Percentiles rank a stretch among this genome's conserved stretches.
These are phyloP conservation scores for Scaptomyza reducta DNA, from an alignment of 2,888 invertebrate genomes.

Conservation along the genomic window DNA sequence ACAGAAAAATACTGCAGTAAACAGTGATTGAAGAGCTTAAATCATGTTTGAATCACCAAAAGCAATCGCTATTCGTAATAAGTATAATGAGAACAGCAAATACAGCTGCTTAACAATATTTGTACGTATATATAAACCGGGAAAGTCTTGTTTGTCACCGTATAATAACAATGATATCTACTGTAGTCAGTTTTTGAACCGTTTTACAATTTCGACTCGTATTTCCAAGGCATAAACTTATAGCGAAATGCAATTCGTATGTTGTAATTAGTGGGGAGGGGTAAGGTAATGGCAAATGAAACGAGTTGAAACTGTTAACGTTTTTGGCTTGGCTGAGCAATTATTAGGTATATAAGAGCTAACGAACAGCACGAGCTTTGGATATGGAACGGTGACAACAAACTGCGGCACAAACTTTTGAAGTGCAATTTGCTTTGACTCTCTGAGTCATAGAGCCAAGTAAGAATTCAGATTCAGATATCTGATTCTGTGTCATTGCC, in stretches of 20 bases:
- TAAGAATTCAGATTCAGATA: slow-evolving; percentile 12
- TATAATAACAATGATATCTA: slow-evolving; percentile 23
- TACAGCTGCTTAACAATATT: slow-evolving; percentile 18
- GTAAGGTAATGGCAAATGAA: slow-evolving; percentile 29
- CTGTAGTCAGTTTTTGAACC: slow-evolving; percentile 18
- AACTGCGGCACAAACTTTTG: slow-evolving; percentile 40
- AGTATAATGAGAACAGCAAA: slow-evolving; percentile 25
- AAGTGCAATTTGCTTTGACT: slow-evolving; percentile 37
- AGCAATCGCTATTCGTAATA: not conserved
- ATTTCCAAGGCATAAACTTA: slow-evolving; percentile 18
- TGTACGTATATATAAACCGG: not conserved
- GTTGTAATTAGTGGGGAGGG: slow-evolving; percentile 22
- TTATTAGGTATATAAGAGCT: slow-evolving; percentile 19
- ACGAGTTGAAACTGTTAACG: slow-evolving; percentile 43
- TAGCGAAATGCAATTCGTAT: slow-evolving; percentile 24
- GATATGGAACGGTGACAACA: slow-evolving; percentile 43
- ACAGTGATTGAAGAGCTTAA: slow-evolving; percentile 4
- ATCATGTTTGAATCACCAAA: not conserved
- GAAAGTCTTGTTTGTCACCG: slow-evolving; percentile 3
- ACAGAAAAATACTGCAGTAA: not conserved
- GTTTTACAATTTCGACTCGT: slow-evolving; percentile 23
- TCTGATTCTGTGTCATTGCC: slow-evolving; percentile 14
- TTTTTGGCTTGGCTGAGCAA: slow-evolving; percentile 43
- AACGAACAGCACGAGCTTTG: slow-evolving; percentile 25
- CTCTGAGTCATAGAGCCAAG: slow-evolving; percentile 37